phyloP scores from a whole-genome alignment of 1,140 invertebrate genomes.

The Stegodyphus dumicola region DNA sequence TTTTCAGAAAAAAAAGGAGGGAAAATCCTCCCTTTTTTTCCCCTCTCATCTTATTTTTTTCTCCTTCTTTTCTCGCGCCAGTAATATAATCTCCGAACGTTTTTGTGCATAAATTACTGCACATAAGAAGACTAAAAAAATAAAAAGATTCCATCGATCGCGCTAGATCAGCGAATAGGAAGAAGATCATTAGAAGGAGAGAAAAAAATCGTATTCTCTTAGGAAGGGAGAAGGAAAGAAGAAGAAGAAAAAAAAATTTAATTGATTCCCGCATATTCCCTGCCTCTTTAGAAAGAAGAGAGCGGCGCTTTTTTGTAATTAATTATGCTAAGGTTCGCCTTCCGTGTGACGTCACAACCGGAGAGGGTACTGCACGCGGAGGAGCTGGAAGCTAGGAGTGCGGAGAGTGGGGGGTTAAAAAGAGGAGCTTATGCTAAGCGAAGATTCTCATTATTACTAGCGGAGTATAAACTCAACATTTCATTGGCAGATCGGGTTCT shows the following conservation, averaged over 20 bases:
- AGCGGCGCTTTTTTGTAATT: constrained; percentile 50
- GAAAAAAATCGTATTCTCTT: constrained; percentile 51
- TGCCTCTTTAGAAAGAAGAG: constrained; percentile 36
- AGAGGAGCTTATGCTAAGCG: constrained; percentile 57
- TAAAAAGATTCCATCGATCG: constrained; percentile 46
- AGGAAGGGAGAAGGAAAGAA: constrained; percentile 26
- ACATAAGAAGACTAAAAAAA: not conserved
- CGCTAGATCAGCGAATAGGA: constrained; percentile 54
- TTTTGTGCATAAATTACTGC: constrained; percentile 58
- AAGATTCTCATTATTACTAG: constrained; percentile 53
- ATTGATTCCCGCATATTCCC: constrained; percentile 57
- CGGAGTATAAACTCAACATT: constrained; percentile 51
- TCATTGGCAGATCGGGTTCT: constrained; percentile 55
- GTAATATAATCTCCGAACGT: constrained; percentile 56
- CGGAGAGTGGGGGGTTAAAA: not conserved
- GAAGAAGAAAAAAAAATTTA: constrained; percentile 48
- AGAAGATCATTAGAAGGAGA: constrained; percentile 48
- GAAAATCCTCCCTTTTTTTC: not conserved
- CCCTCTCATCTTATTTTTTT: not conserved
- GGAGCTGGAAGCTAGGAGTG: not conserved
- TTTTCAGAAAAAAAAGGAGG: not conserved
- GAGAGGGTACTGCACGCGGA: not conserved
- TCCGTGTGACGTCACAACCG: constrained; percentile 37
- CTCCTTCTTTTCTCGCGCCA: not conserved
- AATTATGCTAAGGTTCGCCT: constrained; percentile 58